These are phyloP conservation scores for Cynocephalus volans DNA, from an alignment of 2,113 vertebrate species.

Conservation along the genomic window DNA sequence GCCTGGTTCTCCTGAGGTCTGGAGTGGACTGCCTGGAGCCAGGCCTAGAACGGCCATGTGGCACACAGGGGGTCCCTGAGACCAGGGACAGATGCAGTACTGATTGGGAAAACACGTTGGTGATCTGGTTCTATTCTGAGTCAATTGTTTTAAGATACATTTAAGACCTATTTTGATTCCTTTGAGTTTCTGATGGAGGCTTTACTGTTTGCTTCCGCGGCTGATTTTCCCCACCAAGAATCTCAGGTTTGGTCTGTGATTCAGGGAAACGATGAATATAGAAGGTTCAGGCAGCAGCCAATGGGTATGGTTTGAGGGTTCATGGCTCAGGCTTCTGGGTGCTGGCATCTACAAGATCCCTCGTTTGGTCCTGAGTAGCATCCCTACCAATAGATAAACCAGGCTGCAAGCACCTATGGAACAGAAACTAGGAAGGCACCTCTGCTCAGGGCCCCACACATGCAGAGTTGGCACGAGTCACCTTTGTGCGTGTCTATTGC, in stretches of 20 bases:
- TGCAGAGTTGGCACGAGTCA: accelerated
- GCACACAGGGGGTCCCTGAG: no score
- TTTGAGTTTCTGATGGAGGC: not conserved
- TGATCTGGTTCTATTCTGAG: not conserved
- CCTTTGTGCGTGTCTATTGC: accelerated
- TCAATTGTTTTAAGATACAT: not conserved
- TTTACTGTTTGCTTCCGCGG: not conserved
- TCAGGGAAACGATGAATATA: not conserved
- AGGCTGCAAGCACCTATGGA: not conserved
- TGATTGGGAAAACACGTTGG: not conserved
- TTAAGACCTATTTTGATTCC: not conserved
- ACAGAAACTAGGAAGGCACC: not conserved
- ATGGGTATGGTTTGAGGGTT: not conserved
- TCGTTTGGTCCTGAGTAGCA: not conserved
- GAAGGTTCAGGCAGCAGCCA: not conserved
- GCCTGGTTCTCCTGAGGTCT: not conserved
- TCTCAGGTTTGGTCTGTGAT: not conserved
- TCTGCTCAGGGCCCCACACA: not conserved
- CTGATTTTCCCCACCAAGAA: not conserved
- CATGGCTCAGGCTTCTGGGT: not conserved
- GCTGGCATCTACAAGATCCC: not conserved
- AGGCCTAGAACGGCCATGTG: not conserved
- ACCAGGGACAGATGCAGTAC: not conserved
- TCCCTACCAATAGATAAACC: not conserved
- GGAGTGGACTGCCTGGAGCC: not conserved